phyloP scores from a whole-genome alignment of 2,113 vertebrate genomes.

The Eudorcas thomsonii region DNA sequence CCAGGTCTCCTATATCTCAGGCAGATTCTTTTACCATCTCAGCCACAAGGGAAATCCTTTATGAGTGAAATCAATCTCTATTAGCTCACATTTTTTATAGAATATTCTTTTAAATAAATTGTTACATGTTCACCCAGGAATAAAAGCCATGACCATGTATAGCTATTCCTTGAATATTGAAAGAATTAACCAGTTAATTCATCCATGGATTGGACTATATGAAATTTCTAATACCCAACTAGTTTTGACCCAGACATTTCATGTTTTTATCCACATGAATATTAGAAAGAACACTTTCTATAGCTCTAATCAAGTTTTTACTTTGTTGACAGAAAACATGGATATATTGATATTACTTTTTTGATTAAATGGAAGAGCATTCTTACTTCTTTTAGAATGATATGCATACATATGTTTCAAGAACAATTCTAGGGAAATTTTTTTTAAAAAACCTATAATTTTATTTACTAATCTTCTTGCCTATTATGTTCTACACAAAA shows the following conservation, averaged over 20 bases:
- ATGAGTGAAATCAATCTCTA: neutral
- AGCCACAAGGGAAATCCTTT: neutral
- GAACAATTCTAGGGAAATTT: neutral
- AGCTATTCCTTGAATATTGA: neutral
- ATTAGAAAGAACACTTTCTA: neutral
- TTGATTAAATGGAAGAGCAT: neutral
- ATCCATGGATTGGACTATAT: neutral
- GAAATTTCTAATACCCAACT: neutral
- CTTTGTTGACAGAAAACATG: neutral
- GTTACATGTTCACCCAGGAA: neutral
- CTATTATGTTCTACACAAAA: neutral
- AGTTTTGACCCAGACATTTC: neutral
- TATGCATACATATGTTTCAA: neutral
- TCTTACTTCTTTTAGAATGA: conserved; percentile 6
- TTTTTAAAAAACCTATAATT: neutral
- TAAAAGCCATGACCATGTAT: neutral
- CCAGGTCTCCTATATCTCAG: neutral
- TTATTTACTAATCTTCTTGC: neutral
- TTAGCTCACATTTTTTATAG: neutral
- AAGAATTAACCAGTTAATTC: neutral
- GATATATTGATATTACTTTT: neutral
- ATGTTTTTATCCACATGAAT: neutral
- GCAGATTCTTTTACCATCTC: neutral
- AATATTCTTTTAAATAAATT: neutral
- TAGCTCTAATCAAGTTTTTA: neutral